A percentile compares a stretch with the other conserved stretches of the same genome.
These are phyloP conservation scores for Thaumetopoea pityocampa DNA, from an alignment of 1,140 invertebrate genomes.

Conservation along the genomic window DNA sequence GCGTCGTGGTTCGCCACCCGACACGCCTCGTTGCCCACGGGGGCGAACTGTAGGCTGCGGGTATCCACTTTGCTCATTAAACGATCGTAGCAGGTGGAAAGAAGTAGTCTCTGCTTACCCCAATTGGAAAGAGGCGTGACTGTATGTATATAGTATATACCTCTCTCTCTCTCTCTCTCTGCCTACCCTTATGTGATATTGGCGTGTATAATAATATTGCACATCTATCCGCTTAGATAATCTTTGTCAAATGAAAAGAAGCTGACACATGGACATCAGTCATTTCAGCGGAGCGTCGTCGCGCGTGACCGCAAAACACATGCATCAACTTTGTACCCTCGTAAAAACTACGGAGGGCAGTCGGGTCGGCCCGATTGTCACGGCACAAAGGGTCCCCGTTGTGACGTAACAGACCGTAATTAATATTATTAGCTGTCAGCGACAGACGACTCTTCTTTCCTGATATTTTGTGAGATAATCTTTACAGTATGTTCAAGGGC, in stretches of 20 bases:
- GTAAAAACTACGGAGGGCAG: slow-evolving; percentile 49
- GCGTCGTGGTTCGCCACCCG: too few relatives aligned
- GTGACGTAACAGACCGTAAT: slow-evolving; percentile 31
- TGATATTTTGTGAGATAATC: slow-evolving; percentile 2
- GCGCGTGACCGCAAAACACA: slow-evolving; percentile 52
- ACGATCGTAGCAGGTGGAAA: too few relatives aligned
- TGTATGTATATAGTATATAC: too few relatives aligned
- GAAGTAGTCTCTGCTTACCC: too few relatives aligned
- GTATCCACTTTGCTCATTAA: too few relatives aligned
- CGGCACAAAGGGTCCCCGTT: slow-evolving; percentile 34
- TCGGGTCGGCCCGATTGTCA: slow-evolving; percentile 41
- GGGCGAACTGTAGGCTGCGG: too few relatives aligned
- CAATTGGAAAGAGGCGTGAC: too few relatives aligned
- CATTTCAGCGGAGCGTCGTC: slow-evolving; percentile 41
- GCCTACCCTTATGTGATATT: too few relatives aligned
- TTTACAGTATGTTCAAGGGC: not conserved
- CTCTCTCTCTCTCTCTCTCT: too few relatives aligned
- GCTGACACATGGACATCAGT: slow-evolving; percentile 61
- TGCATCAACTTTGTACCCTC: slow-evolving; percentile 31
- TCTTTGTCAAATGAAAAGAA: slow-evolving; percentile 27
- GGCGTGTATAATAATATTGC: too few relatives aligned
- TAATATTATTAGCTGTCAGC: slow-evolving; percentile 27
- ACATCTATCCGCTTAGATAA: slow-evolving; percentile 3
- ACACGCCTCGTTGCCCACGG: too few relatives aligned
- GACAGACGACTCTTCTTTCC: slow-evolving; percentile 13